Base-by-base conservation (phyloP, 2,113 vertebrate species). In the Gopherus evgoodei region DNA sequence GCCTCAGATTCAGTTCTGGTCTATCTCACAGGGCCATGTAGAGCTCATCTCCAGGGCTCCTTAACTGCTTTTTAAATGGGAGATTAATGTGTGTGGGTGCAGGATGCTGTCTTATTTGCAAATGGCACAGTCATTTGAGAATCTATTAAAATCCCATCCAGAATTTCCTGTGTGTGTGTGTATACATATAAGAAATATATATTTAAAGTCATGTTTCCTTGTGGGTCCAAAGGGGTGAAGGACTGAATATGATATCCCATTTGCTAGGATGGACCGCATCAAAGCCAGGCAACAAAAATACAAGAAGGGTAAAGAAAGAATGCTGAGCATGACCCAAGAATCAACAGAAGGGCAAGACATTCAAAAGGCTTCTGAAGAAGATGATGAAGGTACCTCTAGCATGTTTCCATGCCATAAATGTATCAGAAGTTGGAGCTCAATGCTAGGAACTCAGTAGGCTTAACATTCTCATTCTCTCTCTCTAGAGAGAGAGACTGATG, bases 281-380 rank as follows among this genome's bases (percentile, higher is more conserved):
- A 99, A 99, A 98, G 99, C 99, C 96, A 98, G 99, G 83, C 99
- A 99, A 97, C 98, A 99, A 97, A 99, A 99, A 96, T 99, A 99
- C 97, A 99, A 99, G 98, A 99, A 99, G 97, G 99, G 99, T 94
- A 99, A 99, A 98, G 99, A 99, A 98, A 99, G 98, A 98, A 99
- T 99, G 99, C 97, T 99, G 86, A 99, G 98, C 97, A 96, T 99
- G 97, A 98, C 97, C 53, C 99, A 99, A 97, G 99, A 99, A 92
- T 99, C 99, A n/a, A 98, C 97, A 89, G 99, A 99, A n/a, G 98
- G 98, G 81, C 98, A 97, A 8, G 98, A 98, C 85, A 93, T 98
- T 83, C 99, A 97, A 78, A 98, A 98, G 65, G 84, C 95, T 96
- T 97, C 98, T 90, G 98, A 99, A 83, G 99, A 99, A 80, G 99